Conservation (phyloP, 2,113 vertebrate genomes). For the Chlamydotis undulata region DNA sequence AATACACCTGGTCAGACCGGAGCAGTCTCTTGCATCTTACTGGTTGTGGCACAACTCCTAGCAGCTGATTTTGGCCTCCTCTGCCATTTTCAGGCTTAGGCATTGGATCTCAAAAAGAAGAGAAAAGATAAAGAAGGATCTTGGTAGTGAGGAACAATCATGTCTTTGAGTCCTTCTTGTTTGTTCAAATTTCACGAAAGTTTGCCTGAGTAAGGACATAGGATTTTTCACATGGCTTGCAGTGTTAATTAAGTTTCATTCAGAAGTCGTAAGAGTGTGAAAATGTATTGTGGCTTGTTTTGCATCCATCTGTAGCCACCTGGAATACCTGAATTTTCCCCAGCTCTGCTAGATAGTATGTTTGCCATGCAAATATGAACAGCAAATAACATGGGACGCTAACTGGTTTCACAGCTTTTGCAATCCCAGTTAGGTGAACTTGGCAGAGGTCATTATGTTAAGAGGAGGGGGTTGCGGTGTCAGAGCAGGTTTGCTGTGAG, state of each 20-base stretch:
- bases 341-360: neutral
- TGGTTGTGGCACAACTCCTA: neutral
- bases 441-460: neutral
- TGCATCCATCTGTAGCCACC: neutral
- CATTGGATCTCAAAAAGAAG: neutral
- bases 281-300: neutral
- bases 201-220: neutral
- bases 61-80: neutral
- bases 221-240: neutral
- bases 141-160: neutral
- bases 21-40: neutral
- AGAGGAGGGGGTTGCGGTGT: neutral
- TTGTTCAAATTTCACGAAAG: neutral
- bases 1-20: neutral
- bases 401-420: neutral
- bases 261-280: neutral
- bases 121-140: neutral
- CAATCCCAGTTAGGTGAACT: neutral
- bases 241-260: neutral
- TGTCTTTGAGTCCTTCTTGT: neutral
- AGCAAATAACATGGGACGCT: neutral
- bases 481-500: neutral
- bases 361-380: constrained; percentile 14
- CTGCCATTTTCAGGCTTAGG: neutral
- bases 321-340: neutral